Evolutionary conservation across 2,797 vertebrate genomes (phyloP).

Genomic region (Chiloscyllium punctatum): DNA sequence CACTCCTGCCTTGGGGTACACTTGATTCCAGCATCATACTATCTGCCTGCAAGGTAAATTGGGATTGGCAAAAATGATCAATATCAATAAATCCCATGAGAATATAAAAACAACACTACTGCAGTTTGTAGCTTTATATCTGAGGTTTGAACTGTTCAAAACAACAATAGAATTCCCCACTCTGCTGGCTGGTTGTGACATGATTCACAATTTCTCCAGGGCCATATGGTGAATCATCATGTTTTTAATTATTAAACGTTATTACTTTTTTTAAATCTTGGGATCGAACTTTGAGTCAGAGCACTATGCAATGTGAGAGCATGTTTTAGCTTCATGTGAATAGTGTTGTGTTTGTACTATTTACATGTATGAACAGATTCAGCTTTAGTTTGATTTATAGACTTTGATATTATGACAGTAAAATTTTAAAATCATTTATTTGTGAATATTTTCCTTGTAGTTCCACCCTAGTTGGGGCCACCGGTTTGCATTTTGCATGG

Average conservation of each 20-base stretch:
- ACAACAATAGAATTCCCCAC: not conserved
- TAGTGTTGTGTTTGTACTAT: not conserved
- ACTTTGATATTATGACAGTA: not conserved
- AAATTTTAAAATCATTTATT: not conserved
- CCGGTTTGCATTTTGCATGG: not conserved
- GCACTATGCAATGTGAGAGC: not conserved
- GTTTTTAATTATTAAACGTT: not conserved
- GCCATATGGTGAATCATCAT: not conserved
- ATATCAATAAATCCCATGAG: not conserved
- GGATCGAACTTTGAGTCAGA: not conserved
- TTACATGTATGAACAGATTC: not conserved
- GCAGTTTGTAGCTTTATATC: not conserved
- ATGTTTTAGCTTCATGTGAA: not conserved
- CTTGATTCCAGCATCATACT: not conserved
- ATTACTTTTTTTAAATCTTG: not conserved
- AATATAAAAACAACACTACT: not conserved
- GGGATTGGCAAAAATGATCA: not conserved
- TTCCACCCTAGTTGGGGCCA: not conserved
- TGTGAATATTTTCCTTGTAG: not conserved
- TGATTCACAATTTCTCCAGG: not conserved
- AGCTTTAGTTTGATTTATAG: not conserved
- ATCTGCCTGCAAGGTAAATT: not conserved
- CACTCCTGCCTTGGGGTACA: not conserved
- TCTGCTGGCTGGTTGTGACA: not conserved
- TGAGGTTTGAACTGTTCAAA: not conserved